Evolutionary conservation across 2,113 vertebrate species (phyloP).

Genomic region (Lonchura striata): DNA sequence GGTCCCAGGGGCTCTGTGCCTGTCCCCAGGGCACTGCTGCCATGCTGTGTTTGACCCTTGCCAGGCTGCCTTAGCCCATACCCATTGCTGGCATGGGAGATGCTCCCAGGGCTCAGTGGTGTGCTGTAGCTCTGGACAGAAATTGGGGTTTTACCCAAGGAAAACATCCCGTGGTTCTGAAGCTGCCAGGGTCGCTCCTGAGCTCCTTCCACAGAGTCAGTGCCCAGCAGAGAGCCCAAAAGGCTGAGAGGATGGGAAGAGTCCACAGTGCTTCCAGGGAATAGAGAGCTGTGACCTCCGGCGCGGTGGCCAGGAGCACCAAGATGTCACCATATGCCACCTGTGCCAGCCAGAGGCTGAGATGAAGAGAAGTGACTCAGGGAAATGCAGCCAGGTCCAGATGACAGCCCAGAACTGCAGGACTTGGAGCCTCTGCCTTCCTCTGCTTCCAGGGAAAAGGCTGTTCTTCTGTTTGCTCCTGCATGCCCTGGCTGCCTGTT

Average conservation of each 20-base stretch:
- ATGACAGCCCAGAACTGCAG: not conserved
- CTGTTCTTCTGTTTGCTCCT: not conserved
- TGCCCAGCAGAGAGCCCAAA: not conserved
- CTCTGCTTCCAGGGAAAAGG: conserved; percentile 1
- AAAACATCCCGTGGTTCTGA: not conserved
- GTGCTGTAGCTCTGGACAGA: not conserved
- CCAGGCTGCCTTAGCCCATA: accelerated
- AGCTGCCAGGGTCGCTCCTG: not conserved
- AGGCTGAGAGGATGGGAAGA: not conserved
- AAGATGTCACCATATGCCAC: not conserved
- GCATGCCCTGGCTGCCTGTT: not conserved
- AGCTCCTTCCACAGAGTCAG: not conserved
- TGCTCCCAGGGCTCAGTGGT: accelerated
- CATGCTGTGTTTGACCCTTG: not conserved
- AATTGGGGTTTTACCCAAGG: not conserved
- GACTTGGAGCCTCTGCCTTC: not conserved
- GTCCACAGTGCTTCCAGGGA: not conserved
- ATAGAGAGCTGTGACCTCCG: conserved; percentile 8
- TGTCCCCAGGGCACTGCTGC: not conserved
- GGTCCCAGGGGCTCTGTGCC: not conserved
- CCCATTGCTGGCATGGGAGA: accelerated
- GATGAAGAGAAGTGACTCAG: not conserved
- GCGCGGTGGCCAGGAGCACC: not conserved
- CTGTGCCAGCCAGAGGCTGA: not conserved
- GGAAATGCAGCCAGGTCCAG: not conserved